phyloP scores from a whole-genome alignment of 2,113 vertebrate genomes.

The Carlito syrichta region DNA sequence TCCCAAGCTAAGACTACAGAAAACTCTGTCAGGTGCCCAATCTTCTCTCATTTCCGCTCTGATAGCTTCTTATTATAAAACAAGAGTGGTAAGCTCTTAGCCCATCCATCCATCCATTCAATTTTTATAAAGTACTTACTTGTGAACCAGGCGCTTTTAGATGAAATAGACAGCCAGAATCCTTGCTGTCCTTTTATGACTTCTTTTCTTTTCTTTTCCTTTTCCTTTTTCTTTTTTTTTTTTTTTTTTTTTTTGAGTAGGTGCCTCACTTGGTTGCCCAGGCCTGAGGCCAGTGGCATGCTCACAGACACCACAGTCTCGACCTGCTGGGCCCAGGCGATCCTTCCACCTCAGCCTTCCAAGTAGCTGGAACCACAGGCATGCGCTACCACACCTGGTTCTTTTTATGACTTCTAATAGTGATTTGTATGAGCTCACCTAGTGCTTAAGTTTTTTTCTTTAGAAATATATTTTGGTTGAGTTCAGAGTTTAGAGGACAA shows the following conservation, averaged over 20 bases:
- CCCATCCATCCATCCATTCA: not conserved
- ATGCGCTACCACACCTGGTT: not conserved
- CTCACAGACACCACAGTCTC: too few relatives aligned
- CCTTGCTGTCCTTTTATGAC: not conserved
- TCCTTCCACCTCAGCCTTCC: too few relatives aligned
- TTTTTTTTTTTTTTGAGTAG: too few relatives aligned
- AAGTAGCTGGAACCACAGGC: too few relatives aligned
- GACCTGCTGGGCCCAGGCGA: too few relatives aligned
- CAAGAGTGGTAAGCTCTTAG: not conserved
- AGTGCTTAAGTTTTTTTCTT: not conserved
- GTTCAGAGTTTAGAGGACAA: conserved; percentile 14
- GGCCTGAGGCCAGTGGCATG: too few relatives aligned
- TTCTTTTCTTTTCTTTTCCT: too few relatives aligned
- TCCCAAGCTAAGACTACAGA: not conserved
- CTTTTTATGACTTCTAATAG: not conserved
- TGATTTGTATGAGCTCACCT: not conserved
- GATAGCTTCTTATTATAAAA: not conserved
- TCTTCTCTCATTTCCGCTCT: not conserved
- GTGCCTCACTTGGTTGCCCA: too few relatives aligned
- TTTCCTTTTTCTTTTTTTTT: too few relatives aligned
- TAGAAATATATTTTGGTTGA: conserved; percentile 28
- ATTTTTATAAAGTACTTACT: not conserved
- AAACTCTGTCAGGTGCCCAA: not conserved
- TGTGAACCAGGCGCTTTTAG: not conserved
- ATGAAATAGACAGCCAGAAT: not conserved